A percentile compares a stretch with the other conserved stretches of the same genome.
phyloP scores from a whole-genome alignment of 2,888 invertebrate species.

The Didymodactylos carnosus region DNA sequence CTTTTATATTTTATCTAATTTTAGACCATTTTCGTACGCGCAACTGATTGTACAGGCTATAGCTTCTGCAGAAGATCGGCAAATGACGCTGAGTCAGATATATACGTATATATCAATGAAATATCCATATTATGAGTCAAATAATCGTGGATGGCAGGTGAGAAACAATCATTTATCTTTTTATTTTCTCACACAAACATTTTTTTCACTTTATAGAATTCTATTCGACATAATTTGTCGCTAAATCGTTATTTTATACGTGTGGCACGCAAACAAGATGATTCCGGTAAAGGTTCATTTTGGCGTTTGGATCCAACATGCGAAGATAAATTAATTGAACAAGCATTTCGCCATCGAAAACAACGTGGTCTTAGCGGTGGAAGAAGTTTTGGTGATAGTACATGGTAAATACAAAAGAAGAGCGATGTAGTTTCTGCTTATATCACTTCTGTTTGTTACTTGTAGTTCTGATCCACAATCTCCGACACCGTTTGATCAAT shows the following conservation, averaged over 20 bases:
- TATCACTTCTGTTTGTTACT: too few relatives aligned
- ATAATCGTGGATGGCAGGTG: conserved; percentile 88
- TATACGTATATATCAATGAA: conserved; percentile 95
- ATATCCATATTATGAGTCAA: conserved; percentile 90
- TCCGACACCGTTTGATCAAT: not conserved
- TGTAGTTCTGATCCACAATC: not conserved
- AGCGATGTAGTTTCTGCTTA: too few relatives aligned
- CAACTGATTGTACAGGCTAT: conserved; percentile 94
- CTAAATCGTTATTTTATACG: conserved; percentile 49
- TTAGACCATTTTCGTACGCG: conserved; percentile 89
- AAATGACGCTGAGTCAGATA: conserved; percentile 83
- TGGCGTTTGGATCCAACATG: conserved; percentile 55
- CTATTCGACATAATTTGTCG: conserved; percentile 46
- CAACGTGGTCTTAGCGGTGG: too few relatives aligned
- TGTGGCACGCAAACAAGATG: conserved; percentile 88
- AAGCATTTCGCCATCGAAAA: conserved; percentile 4
- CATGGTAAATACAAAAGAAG: too few relatives aligned
- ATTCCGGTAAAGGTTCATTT: conserved; percentile 92
- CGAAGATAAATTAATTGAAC: conserved; percentile 8
- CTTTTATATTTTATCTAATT: too few relatives aligned
- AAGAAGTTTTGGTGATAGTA: too few relatives aligned
- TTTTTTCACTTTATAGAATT: conserved; percentile 32
- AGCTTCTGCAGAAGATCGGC: conserved; percentile 76
- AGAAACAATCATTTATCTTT: too few relatives aligned
- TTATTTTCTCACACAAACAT: too few relatives aligned